Evolutionary conservation across 2,888 invertebrate genomes (phyloP), one percentile per base, ranked within the genome.

Genomic region (Aromia moschata): DNA sequence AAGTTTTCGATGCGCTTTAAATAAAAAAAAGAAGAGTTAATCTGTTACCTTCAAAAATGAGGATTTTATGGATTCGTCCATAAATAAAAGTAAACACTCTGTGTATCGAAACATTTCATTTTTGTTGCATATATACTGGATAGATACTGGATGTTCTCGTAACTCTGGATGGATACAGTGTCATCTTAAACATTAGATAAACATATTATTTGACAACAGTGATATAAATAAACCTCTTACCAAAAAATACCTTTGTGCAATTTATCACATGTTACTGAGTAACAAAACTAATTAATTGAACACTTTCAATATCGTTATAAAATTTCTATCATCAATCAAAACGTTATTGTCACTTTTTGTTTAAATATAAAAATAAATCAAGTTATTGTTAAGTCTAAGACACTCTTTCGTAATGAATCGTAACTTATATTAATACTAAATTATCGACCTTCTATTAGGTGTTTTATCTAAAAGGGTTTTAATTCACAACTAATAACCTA

Each of bases 191-290:
- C 10, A 41, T 41, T 41, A 41, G 15, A 41, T 41, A 41, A 33
- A 33, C 11, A 33, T 33, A 11, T 33, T 10, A 17, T 2, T 10
- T 18, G 18, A 41, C 14, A 41, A 17, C 18, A 41, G 41, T 41
- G 33, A 33, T 33, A 33, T 10, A 25, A 33, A 33, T 33, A 33
- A 33, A 11, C n/a, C 5, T 33, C n/a, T 33, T 10, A 33, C 33
- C 33, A 33, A 33, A 46, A 40, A 44, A 31, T 11, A 38, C 33
- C 54, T 68, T 69, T 69, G 66, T 69, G 69, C 69, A 60, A 56
- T 63, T 62, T 69, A 67, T 67, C 67, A 69, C 66, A 65, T 64
- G 60, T 62, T 60, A 41, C 44, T 45, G 60, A 36, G 59, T 41
- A 52, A 57, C 30, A 41, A 44, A 54, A 53, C 18, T 15, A 12